A percentile compares a stretch with the other conserved stretches of the same genome.
Evolutionary conservation across 2,797 vertebrate species (phyloP).

Genomic region (Scleropages formosus): DNA sequence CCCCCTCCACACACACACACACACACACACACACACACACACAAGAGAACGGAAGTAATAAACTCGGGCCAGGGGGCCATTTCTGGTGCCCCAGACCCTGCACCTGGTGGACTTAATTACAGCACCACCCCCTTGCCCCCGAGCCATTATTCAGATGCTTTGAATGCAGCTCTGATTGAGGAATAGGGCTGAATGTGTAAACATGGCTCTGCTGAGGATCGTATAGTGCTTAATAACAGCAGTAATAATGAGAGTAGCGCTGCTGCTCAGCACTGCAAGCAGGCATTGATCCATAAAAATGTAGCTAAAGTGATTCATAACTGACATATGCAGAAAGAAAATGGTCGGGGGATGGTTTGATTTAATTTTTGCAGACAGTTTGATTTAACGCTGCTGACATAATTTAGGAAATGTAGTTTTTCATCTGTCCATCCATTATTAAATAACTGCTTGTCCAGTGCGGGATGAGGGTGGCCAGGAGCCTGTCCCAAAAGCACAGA

Average conservation of each 20-base stretch:
- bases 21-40: too few species aligned
- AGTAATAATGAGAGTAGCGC: too few species aligned
- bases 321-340: not conserved
- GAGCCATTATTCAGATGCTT: slow-evolving; percentile 70
- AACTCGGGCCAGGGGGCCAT: slow-evolving; percentile 81
- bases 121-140: slow-evolving; percentile 49
- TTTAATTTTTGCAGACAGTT: too few species aligned
- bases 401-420: too few species aligned
- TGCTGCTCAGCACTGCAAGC: not conserved
- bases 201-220: slow-evolving; percentile 73
- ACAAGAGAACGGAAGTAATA: slow-evolving; percentile 92
- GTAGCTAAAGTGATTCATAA: not conserved
- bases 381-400: too few species aligned
- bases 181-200: slow-evolving; percentile 81
- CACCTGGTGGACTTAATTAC: slow-evolving; percentile 97
- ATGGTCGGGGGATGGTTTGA: too few species aligned
- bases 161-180: slow-evolving; percentile 76
- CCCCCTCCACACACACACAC: too few species aligned
- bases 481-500: too few species aligned
- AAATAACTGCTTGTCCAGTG: too few species aligned
- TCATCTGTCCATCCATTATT: too few species aligned
- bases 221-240: slow-evolving; percentile 46
- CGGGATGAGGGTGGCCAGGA: too few species aligned
- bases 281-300: not conserved
- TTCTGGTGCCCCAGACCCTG: slow-evolving; percentile 81